Percentiles rank a stretch among this genome's conserved stretches.
Evolutionary conservation across 2,797 vertebrate species (phyloP).

Genomic region (Cynodonichthys magdalenae): DNA sequence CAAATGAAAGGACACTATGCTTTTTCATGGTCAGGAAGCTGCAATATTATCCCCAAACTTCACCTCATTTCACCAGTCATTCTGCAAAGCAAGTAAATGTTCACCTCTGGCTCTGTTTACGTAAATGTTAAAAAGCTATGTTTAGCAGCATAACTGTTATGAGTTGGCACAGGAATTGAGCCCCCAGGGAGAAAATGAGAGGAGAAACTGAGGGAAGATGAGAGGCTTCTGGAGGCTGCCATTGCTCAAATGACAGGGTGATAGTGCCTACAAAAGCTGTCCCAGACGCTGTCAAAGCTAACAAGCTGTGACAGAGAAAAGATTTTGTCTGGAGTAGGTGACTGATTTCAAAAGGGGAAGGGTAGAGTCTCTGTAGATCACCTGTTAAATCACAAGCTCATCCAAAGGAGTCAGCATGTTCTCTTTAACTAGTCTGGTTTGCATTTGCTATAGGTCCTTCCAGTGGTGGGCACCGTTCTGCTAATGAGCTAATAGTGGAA

Average conservation of each 20-base stretch:
- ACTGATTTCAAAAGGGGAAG: conserved; percentile 4
- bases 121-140: conserved; percentile 42
- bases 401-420: background rate
- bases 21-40: conserved; percentile 5
- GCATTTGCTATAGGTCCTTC: background rate
- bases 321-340: conserved; percentile 19
- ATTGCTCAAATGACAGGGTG: conserved; percentile 55
- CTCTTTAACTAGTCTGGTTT: background rate
- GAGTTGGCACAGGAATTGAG: conserved; percentile 39
- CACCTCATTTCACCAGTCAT: conserved; percentile 14
- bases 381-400: background rate
- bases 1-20: conserved; percentile 25
- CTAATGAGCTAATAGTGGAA: too few species aligned
- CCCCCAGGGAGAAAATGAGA: conserved; percentile 39
- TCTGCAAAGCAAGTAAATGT: conserved; percentile 30
- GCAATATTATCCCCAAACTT: conserved; percentile 7
- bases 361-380: background rate
- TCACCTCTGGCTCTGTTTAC: conserved; percentile 38
- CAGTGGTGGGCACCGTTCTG: too few species aligned
- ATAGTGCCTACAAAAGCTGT: conserved; percentile 38
- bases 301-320: conserved; percentile 6
- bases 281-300: conserved; percentile 35
- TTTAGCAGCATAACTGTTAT: conserved; percentile 50
- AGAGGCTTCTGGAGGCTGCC: conserved; percentile 50
- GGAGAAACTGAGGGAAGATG: conserved; percentile 45